Evolutionary conservation across 2,113 vertebrate genomes (phyloP).

Genomic region (Petaurus breviceps): DNA sequence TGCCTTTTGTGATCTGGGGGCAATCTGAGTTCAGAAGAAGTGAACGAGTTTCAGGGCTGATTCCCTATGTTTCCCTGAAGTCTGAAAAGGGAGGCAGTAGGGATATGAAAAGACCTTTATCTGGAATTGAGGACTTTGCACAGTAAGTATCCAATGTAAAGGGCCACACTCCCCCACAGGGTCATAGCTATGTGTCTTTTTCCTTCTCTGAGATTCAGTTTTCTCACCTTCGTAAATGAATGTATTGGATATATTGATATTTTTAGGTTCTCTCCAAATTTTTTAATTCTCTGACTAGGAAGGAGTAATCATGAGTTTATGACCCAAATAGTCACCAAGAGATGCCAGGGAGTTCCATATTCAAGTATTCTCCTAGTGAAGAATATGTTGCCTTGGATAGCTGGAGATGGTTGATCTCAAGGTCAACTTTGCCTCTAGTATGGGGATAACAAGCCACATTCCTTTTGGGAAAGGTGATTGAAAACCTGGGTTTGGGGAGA

Average conservation of each 20-base stretch:
- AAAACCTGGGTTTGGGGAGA: background rate
- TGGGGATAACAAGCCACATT: background rate
- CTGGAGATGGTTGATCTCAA: background rate
- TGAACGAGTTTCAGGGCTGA: background rate
- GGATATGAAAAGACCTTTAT: background rate
- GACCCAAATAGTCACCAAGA: background rate
- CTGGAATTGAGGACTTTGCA: background rate
- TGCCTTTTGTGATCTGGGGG: background rate
- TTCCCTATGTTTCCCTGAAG: background rate
- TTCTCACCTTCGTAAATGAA: background rate
- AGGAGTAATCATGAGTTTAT: background rate
- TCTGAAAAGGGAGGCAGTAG: background rate
- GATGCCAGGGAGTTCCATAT: background rate
- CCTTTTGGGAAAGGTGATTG: background rate
- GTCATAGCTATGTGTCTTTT: background rate
- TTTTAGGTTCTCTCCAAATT: background rate
- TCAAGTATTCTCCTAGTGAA: background rate
- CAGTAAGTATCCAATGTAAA: background rate
- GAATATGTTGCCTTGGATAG: background rate
- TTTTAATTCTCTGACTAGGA: background rate
- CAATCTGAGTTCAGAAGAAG: background rate
- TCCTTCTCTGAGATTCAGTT: background rate
- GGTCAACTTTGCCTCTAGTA: background rate
- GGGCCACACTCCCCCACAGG: fast-evolving
- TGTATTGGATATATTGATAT: background rate